phyloP scores from a whole-genome alignment of 2,888 invertebrate species.

The Hermaeophaga mercurialis region DNA sequence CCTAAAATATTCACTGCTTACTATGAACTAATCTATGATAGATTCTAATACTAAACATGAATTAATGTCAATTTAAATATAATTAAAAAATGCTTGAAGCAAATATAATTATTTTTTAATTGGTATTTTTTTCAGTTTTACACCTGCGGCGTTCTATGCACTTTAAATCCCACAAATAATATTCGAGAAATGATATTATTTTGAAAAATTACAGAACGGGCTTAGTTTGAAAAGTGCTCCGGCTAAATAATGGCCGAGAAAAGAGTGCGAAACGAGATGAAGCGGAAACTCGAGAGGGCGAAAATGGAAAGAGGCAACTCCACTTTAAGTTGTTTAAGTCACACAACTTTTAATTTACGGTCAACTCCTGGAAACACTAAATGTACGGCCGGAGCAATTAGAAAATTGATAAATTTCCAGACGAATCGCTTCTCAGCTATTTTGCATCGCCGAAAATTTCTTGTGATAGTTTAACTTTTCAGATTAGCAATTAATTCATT shows the following conservation, averaged over 20 bases:
- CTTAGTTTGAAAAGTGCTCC: slow-evolving; percentile 35
- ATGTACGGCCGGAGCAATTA: slow-evolving; percentile 46
- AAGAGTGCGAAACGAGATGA: slow-evolving; percentile 34
- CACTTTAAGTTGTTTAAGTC: slow-evolving; percentile 44
- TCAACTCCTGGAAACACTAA: slow-evolving; percentile 46
- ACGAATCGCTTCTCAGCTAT: slow-evolving; percentile 27
- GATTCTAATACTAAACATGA: too few relatives aligned
- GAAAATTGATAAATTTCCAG: slow-evolving; percentile 43
- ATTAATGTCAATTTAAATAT: too few relatives aligned
- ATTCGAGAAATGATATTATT: slow-evolving; percentile 37
- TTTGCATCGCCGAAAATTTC: slow-evolving; percentile 28
- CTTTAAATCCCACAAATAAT: slow-evolving; percentile 15
- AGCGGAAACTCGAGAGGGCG: slow-evolving; percentile 37
- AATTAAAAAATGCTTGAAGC: too few relatives aligned
- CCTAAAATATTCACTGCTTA: too few relatives aligned
- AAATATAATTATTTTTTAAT: too few relatives aligned
- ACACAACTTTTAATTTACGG: slow-evolving; percentile 50
- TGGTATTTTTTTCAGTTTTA: too few relatives aligned
- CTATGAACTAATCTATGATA: too few relatives aligned
- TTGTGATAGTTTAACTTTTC: slow-evolving; percentile 31
- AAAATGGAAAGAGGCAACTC: slow-evolving; percentile 38
- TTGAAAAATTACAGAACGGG: slow-evolving; percentile 36
- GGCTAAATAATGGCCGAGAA: slow-evolving; percentile 37
- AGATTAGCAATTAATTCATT: slow-evolving; percentile 31
- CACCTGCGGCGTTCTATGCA: slow-evolving; percentile 3